Conservation (phyloP, 2,797 vertebrate species). For the Channallabes apus region DNA sequence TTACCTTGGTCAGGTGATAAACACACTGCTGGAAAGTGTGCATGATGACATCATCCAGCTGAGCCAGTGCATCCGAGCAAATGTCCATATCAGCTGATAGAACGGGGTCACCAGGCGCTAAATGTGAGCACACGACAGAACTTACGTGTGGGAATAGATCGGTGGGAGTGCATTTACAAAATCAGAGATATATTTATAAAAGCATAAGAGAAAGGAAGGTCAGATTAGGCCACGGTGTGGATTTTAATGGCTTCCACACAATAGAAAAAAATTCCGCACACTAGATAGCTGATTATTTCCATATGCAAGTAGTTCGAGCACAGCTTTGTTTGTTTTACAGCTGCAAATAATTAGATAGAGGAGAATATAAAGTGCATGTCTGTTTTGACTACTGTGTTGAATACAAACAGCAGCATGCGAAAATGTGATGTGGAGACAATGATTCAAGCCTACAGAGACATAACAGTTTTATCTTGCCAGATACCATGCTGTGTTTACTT, state of each 20-base stretch:
- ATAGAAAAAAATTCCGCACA: not conserved
- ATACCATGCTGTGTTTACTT: conserved; percentile 19
- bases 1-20: conserved; percentile 93
- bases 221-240: conserved; percentile 1
- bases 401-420: conserved; percentile 35
- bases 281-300: conserved; percentile 20
- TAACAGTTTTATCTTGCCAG: conserved; percentile 40
- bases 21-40: conserved; percentile 96
- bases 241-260: not conserved
- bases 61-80: conserved; percentile 88
- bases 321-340: conserved; percentile 25
- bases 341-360: conserved; percentile 33
- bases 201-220: not conserved
- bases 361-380: conserved; percentile 44
- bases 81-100: conserved; percentile 88
- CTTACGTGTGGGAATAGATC: not conserved
- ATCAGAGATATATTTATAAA: not conserved
- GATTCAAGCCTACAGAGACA: conserved; percentile 38
- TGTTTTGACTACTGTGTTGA: conserved; percentile 47
- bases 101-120: conserved; percentile 81
- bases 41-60: conserved; percentile 94
- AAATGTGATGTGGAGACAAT: conserved; percentile 29
- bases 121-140: not conserved
- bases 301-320: conserved; percentile 10
- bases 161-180: not conserved